These are phyloP conservation scores for Halcyon smyrnensis DNA, from an alignment of 2,797 vertebrate species.

Conservation along the genomic window DNA sequence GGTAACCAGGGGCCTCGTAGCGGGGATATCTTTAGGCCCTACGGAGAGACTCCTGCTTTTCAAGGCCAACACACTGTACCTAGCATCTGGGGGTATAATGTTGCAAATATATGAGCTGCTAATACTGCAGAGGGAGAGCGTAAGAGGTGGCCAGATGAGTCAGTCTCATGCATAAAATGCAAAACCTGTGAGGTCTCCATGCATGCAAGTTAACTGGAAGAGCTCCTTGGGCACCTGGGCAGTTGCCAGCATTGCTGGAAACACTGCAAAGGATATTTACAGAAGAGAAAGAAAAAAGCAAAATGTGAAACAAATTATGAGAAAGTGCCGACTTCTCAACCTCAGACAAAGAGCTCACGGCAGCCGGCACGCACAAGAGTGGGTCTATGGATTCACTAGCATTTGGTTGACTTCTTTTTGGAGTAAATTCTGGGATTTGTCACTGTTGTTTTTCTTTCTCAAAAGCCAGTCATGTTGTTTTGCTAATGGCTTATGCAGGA, in stretches of 20 bases:
- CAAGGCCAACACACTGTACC: background rate
- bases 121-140: background rate
- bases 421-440: background rate
- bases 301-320: slow-evolving; percentile 15
- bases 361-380: background rate
- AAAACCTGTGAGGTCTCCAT: background rate
- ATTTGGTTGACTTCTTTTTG: background rate
- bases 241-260: slow-evolving; percentile 7
- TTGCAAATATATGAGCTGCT: background rate
- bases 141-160: background rate
- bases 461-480: slow-evolving; percentile 24
- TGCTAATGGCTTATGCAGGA: slow-evolving; percentile 45
- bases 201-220: background rate
- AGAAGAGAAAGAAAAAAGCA: slow-evolving; percentile 13
- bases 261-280: slow-evolving; percentile 34
- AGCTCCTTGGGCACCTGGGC: background rate
- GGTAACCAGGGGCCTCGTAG: background rate
- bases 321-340: background rate
- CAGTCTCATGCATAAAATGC: background rate
- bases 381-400: background rate
- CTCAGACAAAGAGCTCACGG: background rate
- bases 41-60: background rate
- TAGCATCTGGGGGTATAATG: accelerated
- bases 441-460: slow-evolving; percentile 6
- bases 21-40: background rate